phyloP scores from a whole-genome alignment of 1,140 invertebrate species.

The Oscheius sp. region DNA sequence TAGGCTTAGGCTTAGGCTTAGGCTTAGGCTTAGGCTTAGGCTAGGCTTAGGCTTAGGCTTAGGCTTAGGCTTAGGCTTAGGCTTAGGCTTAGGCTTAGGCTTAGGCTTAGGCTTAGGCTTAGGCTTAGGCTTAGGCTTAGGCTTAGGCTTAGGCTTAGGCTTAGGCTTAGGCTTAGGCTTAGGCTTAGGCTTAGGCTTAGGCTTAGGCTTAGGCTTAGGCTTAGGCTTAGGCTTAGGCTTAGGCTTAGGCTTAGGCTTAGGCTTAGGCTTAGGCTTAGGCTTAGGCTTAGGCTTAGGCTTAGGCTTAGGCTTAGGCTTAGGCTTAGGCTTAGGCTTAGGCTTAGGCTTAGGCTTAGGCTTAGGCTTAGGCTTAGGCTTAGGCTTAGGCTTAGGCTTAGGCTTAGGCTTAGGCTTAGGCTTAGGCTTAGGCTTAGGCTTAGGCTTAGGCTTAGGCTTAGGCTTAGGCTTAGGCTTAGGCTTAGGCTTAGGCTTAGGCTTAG shows the following conservation, averaged over 20 bases:
- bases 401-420: conserved; percentile 18
- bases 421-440: conserved; percentile 29
- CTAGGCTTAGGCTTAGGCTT: conserved; percentile 1
- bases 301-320: conserved; percentile 32
- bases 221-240: conserved; percentile 32
- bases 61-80: conserved; percentile 8
- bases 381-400: conserved; percentile 26
- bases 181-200: conserved; percentile 13
- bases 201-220: conserved; percentile 14
- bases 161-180: conserved; percentile 10
- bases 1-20: conserved; percentile 6
- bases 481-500: conserved; percentile 22
- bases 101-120: conserved; percentile 4
- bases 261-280: conserved; percentile 26
- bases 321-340: conserved; percentile 32
- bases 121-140: conserved; percentile 4
- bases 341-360: conserved; percentile 28
- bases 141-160: conserved; percentile 14
- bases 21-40: not conserved
- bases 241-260: conserved; percentile 37
- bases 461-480: conserved; percentile 30
- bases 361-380: conserved; percentile 29
- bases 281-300: conserved; percentile 34
- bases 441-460: conserved; percentile 26
- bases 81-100: conserved; percentile 14